A percentile compares a stretch with the other conserved stretches of the same genome.
phyloP scores from a whole-genome alignment of 2,888 invertebrate genomes.

The Zhengitettix transpicula region DNA sequence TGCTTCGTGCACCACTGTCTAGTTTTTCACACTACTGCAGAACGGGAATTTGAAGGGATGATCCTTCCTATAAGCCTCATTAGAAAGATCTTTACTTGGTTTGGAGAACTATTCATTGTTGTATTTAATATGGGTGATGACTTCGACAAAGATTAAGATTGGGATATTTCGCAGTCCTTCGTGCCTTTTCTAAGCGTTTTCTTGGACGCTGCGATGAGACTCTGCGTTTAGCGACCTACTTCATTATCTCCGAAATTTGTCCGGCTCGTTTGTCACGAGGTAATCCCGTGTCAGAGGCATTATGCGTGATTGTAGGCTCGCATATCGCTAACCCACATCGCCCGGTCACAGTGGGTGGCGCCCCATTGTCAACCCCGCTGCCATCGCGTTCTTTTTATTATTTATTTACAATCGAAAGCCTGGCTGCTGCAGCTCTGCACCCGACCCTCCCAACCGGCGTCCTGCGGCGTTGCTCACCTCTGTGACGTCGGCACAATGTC shows the following conservation, averaged over 20 bases:
- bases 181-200: no score
- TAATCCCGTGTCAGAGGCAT: conserved; percentile 1
- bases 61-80: no score
- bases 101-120: no score
- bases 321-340: neutral
- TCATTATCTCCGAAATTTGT: neutral
- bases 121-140: no score
- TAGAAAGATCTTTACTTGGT: no score
- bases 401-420: neutral
- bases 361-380: neutral
- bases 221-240: neutral
- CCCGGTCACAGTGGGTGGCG: neutral
- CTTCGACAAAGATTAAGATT: no score
- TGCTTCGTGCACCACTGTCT: no score
- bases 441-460: neutral
- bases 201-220: neutral
- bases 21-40: no score
- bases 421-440: neutral
- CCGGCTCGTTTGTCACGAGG: neutral
- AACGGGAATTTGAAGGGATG: no score
- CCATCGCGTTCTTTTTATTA: neutral
- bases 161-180: no score
- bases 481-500: neutral
- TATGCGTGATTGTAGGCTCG: neutral
- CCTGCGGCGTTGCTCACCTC: neutral